Evolutionary conservation across 2,113 vertebrate species (phyloP), one percentile per base, ranked within the genome.

Genomic region (Prietella phreatophila): DNA sequence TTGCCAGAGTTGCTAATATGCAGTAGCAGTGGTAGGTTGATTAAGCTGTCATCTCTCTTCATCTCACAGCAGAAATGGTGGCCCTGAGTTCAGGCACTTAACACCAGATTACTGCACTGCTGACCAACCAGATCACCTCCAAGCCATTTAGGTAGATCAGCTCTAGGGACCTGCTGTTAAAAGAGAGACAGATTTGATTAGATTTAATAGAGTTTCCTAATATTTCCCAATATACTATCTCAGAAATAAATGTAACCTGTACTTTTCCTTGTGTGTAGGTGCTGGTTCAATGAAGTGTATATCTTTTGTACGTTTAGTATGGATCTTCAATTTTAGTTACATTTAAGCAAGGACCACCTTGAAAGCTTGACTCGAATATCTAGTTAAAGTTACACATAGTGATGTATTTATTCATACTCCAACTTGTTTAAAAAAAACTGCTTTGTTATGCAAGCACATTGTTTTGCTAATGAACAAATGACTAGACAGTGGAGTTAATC

Each of bases 71-170:
- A 58, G 36, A 87, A 47, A 36, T 15, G 33, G 5, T 75, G 53
- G 42, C 14, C 69, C 47, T 76, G 36, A 42, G 25, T 82, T 71
- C 19, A 75, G 39, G 39, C 56, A 83, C n/a, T 87, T 75, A 83
- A 83, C 80, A 81, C 27, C 9, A 17, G 27, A 30, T 56, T 87
- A 33, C 55, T 56, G 30, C 58, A 50, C 8, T 15, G 1, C 67
- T 61, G 27, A 30, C 36, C 67, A 20, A 20, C 65, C 19, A 1
- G 25, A 36, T 69, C 15, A 13, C 82, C 39, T 50, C 60, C 42
- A 4, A 67, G 42, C 53, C 61, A 33, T 55, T 30, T 11, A n/a
- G 27, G 11, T 56, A 50, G 14, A 19, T 80, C 19, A 19, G 71
- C 71, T 73, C 36, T 9, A 73, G 36, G 71, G 27, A 76, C 73